phyloP scores from a whole-genome alignment of 2,888 invertebrate species.

The Cistogaster globosa region DNA sequence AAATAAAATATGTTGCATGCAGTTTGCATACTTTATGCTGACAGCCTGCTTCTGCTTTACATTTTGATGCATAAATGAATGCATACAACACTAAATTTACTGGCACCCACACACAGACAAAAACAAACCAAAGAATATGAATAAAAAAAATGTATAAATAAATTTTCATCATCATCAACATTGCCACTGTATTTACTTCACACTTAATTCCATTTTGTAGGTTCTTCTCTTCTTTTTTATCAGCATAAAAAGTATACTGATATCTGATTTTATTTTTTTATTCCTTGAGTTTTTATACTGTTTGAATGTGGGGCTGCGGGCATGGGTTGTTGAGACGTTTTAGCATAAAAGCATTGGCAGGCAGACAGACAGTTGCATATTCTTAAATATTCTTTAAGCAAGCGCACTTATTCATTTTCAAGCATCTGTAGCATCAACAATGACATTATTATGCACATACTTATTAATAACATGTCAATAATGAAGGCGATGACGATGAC shows the following conservation, averaged over 20 bases:
- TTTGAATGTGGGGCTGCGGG: neutral
- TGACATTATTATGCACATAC: constrained; percentile 50
- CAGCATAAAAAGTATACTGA: constrained; percentile 14
- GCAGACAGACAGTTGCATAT: constrained; percentile 10
- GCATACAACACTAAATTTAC: constrained; percentile 11
- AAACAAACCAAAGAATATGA: neutral
- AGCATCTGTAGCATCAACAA: constrained; percentile 34
- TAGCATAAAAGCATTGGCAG: neutral
- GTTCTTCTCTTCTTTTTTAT: neutral
- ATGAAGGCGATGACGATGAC: constrained; percentile 37
- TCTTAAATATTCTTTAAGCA: constrained; percentile 57
- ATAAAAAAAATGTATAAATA: neutral
- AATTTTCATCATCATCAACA: constrained; percentile 44
- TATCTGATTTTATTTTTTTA: constrained; percentile 17
- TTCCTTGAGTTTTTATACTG: constrained; percentile 28
- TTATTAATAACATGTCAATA: constrained; percentile 63
- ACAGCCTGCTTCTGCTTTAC: constrained; percentile 43
- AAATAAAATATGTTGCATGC: constrained; percentile 63
- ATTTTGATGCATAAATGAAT: constrained; percentile 28
- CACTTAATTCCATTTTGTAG: constrained; percentile 60
- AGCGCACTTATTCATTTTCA: constrained; percentile 22
- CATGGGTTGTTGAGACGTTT: neutral
- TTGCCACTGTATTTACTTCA: constrained; percentile 58
- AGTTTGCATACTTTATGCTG: constrained; percentile 38
- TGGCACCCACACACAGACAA: neutral